Evolutionary conservation across 2,888 invertebrate genomes (phyloP).

Genomic region (Hypolimnas misippus): DNA sequence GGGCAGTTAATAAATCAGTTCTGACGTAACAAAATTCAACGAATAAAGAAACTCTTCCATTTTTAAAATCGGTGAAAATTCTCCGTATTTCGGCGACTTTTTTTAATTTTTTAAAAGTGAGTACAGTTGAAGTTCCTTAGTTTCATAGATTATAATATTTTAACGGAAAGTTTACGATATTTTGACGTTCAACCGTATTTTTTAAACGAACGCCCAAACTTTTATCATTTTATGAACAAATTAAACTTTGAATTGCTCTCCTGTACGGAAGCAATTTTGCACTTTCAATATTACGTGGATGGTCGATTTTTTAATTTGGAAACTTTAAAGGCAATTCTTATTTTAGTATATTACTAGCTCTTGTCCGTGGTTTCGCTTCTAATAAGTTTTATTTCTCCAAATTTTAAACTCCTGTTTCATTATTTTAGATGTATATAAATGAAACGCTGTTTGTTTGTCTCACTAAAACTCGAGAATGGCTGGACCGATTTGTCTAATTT

Average conservation of each 20-base stretch:
- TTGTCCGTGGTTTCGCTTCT: not conserved
- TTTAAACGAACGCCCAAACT: not conserved
- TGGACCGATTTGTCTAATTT: too few relatives aligned
- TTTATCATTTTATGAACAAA: not conserved
- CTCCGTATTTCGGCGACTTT: too few relatives aligned
- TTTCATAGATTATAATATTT: not conserved
- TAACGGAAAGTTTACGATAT: not conserved
- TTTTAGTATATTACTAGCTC: too few relatives aligned
- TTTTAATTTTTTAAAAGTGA: not conserved
- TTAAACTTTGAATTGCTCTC: constrained; percentile 4
- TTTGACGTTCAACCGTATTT: not conserved
- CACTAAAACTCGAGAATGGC: too few relatives aligned
- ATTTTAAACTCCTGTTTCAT: too few relatives aligned
- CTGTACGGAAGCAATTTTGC: not conserved
- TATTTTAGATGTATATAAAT: too few relatives aligned
- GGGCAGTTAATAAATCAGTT: too few relatives aligned
- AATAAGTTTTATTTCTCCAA: too few relatives aligned
- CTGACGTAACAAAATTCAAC: too few relatives aligned
- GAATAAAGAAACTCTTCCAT: too few relatives aligned
- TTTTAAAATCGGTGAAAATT: too few relatives aligned
- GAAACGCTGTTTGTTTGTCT: too few relatives aligned
- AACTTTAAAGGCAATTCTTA: not conserved
- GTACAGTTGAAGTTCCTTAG: not conserved
- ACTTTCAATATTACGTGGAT: not conserved
- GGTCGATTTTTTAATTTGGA: not conserved